Evolutionary conservation across 2,113 vertebrate species (phyloP).

Genomic region (Notothenia coriiceps): DNA sequence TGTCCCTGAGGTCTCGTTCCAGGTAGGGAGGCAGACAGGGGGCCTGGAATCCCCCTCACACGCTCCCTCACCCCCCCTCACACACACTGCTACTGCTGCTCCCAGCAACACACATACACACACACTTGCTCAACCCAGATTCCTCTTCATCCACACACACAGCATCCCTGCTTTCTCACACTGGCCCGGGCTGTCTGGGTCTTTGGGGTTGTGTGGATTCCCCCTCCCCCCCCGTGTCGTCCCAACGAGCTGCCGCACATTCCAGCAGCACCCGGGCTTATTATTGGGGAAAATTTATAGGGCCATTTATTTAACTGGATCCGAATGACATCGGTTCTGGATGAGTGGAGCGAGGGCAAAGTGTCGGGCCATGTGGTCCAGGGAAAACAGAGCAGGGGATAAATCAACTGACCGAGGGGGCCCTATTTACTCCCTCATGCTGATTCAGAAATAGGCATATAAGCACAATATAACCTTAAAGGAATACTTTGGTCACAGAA

Average conservation of each 20-base stretch:
- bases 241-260: conserved; percentile 79
- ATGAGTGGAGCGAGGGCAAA: conserved; percentile 88
- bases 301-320: conserved; percentile 94
- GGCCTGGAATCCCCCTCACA: conserved; percentile 75
- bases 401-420: conserved; percentile 85
- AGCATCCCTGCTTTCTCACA: conserved; percentile 83
- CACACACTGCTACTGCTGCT: conserved; percentile 75
- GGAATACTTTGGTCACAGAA: no score
- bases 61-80: conserved; percentile 44
- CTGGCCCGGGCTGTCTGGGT: conserved; percentile 78
- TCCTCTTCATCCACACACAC: conserved; percentile 53
- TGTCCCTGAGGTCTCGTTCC: conserved; percentile 88
- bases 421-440: background rate
- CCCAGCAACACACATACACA: conserved; percentile 64
- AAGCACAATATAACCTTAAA: background rate
- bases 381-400: conserved; percentile 92
- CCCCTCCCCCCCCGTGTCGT: conserved; percentile 10
- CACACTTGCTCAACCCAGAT: conserved; percentile 31
- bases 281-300: conserved; percentile 94
- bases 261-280: conserved; percentile 89
- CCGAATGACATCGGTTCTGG: conserved; percentile 92
- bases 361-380: conserved; percentile 88
- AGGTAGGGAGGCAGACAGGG: conserved; percentile 87
- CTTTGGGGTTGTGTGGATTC: conserved; percentile 71
- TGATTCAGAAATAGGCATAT: background rate